Base-by-base conservation (phyloP, 2,888 invertebrate genomes). In the Drosophila helvetica region DNA sequence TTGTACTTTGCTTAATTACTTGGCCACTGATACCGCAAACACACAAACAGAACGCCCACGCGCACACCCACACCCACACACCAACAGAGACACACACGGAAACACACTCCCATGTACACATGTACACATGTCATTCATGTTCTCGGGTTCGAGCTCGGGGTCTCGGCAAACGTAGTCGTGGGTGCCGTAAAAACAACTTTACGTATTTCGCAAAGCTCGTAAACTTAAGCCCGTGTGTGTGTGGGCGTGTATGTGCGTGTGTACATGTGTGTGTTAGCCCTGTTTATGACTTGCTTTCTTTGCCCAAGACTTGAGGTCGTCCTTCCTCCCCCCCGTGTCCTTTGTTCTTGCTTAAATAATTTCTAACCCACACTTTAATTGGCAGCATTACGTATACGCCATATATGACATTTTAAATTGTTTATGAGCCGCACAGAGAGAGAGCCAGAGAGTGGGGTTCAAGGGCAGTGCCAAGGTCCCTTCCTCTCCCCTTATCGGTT, bases 1-100 rank as follows among this genome's bases (percentile, higher is more conserved):
- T 88, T 83, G 81, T 88, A 88, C 89, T 89, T 89, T 87, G 87
- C 88, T 89, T 89, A 89, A 89, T 89, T 89, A 89, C 89, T 89
- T 80, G 80, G 83, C 76, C 79, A 82, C 79, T 80, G 87, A 87
- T 83, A 83, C 67, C 70, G 63, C 53, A 68, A 47, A 56, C 61
- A 43, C 45, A 45, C 12, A 47, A 30, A 42, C 57, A 25, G n/a
- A n/a, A n/a, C n/a, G n/a, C n/a, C n/a, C 18, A 33, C 52, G 18
- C 25, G 48, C n/a, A 60, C 46, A 50, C 63, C 52, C 50, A 57
- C 50, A 52, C 5, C 45, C 18, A 38, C 25, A 43, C 33, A 46
- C 38, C 47, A 48, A 57, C 52, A 57, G 50, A 52, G 33, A 47
- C 18, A 38, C 25, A 43, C 33, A 46, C 43, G 0, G 7, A 50